Evolutionary conservation across 1,140 invertebrate genomes (phyloP), one percentile per base, ranked within the genome.

Genomic region (Drosophila pallidifrons): DNA sequence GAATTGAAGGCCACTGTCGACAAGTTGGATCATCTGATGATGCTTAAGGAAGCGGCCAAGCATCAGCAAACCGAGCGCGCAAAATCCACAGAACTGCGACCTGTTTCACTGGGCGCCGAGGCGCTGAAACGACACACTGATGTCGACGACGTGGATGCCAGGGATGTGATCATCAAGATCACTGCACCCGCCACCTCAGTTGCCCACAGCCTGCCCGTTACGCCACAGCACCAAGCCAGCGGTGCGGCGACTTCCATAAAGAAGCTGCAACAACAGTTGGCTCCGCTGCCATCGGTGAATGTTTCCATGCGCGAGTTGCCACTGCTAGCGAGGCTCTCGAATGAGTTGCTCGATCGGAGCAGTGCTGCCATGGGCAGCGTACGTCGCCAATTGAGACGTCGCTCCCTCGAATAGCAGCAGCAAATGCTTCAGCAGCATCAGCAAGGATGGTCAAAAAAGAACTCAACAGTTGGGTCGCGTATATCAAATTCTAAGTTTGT

Each of bases 1-100:
- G 95, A 95, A 75, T 89, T 95, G 43, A 95, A 94, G 76, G 94
- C 94, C 43, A 95, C 95, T 0, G 95, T 95, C 2, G 94, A 95
- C 55, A 95, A 95, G 74, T 85, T 95, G n/a, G 95, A 95, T 86
- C 94, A 95, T 65, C 91, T 95, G 59, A 93, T 95, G 75, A 93
- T 95, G 93, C 93, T 95, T 55, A 94, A 93, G 55, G 95, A 92
- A 66, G 75, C 82, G 0, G 79, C 80, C 15, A 79, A 77, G 16
- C 60, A 80, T 28, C 86, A 88, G 51, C 73, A 86, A 46, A 74
- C 32, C 1, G 54, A 71, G n/a, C 75, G 82, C 8, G 59, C 61
- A 4, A 82, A 87, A 51, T 52, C 85, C 6, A 71, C 49, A 30
- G 74, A 82, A 8, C 57, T 71, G 11, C 77, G 91, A 25, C 91